phyloP scores from a whole-genome alignment of 2,113 vertebrate species.

The Paratilapia polleni region DNA sequence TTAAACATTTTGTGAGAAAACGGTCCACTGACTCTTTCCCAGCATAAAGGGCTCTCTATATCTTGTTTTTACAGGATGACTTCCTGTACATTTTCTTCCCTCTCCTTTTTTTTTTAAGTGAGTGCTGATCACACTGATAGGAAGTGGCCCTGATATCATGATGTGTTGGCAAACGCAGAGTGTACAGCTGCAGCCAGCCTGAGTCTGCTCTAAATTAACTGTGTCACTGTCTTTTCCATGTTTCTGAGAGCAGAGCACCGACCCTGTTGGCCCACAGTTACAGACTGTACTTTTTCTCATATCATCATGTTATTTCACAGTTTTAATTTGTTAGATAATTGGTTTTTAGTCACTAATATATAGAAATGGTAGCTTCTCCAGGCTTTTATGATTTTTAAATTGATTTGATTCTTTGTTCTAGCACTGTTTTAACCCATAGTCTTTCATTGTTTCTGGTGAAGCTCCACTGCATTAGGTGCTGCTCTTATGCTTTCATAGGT shows the following conservation, averaged over 20 bases:
- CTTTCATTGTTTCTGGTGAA: not conserved
- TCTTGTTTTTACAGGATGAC: constrained; percentile 57
- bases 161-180: constrained; percentile 45
- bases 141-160: constrained; percentile 52
- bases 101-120: constrained; percentile 4
- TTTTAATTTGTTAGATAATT: not conserved
- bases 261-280: constrained; percentile 26
- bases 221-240: constrained; percentile 27
- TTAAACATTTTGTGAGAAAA: constrained; percentile 17
- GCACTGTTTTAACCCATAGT: not conserved
- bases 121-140: constrained; percentile 54
- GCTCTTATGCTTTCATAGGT: too few species aligned
- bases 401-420: not conserved
- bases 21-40: constrained; percentile 3
- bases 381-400: not conserved
- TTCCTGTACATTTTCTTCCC: constrained; percentile 45
- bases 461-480: not conserved
- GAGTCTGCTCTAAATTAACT: constrained; percentile 43
- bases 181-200: constrained; percentile 44
- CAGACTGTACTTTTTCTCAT: not conserved
- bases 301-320: not conserved
- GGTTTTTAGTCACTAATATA: not conserved
- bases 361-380: not conserved
- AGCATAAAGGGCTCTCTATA: constrained; percentile 16
- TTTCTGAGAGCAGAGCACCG: constrained; percentile 28